Base-by-base conservation (phyloP, 1,140 invertebrate genomes). In the Sipha flava region DNA sequence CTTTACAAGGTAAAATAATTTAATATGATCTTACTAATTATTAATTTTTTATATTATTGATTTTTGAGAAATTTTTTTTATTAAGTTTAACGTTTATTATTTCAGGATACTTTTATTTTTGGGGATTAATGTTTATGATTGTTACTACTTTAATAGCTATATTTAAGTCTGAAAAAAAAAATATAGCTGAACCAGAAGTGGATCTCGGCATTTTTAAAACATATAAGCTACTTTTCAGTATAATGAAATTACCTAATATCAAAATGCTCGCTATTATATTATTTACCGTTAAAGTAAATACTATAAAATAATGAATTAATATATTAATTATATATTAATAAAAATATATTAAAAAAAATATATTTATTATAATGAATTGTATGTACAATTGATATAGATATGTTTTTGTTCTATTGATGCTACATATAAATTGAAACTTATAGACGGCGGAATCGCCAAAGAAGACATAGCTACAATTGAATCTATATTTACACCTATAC, bases 401-500 rank as follows among this genome's bases (percentile, higher is more conserved):
- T 95, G 95, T 23, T 99, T 99, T 88, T 92, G 95, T 70, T 95
- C 97, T n/a, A 92, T 93, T 81, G 98, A 99, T 88, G 91, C 94
- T 40, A 94, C 98, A 0, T 97, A 96, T 18, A 92, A 92, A 37
- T 88, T 99, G 66, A 99, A 99, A 87, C 86, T 99, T 29, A 92
- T 98, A 9, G 97, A 99, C 86, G 90, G 91, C 62, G 98, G 98
- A 31, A 93, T 99, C 59, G 95, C 96, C 0, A 98, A 97, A 84
- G 97, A 99, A 85, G 92, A 95, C 81, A 86, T 99, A 64, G 98
- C 97, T 0, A 85, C 98, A 45, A 87, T 99, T 83, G 93, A 93
- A 12, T 90, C 98, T 18, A 95, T 96, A 6, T 87, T 99, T 84
- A 92, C 97, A 59, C 97, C 97, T 14, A 87, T 99, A 43, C 97